Percentiles rank a stretch among this genome's conserved stretches.
These are phyloP conservation scores for Mugil cephalus DNA, from an alignment of 2,113 vertebrate species.

Conservation along the genomic window DNA sequence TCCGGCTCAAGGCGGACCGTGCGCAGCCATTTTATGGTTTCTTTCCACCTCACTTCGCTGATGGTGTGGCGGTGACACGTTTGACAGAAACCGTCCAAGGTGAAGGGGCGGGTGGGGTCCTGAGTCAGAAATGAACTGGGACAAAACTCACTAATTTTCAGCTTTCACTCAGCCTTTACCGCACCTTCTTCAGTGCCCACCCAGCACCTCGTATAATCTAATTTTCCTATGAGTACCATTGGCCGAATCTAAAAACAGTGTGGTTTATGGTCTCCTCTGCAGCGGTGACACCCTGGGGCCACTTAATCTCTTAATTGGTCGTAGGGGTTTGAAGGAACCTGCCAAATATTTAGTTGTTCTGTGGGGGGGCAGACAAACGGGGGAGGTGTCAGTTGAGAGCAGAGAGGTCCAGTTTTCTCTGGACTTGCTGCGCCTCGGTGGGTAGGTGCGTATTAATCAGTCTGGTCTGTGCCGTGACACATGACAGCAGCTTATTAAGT, in stretches of 20 bases:
- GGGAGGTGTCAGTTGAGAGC: constrained; percentile 57
- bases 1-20: constrained; percentile 73
- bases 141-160: constrained; percentile 39
- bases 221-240: constrained; percentile 18
- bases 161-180: constrained; percentile 39
- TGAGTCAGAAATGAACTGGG: constrained; percentile 28
- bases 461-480: constrained; percentile 42
- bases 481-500: constrained; percentile 37
- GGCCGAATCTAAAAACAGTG: constrained; percentile 24
- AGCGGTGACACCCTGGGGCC: constrained; percentile 43
- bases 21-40: constrained; percentile 74
- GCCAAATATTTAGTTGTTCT: constrained; percentile 65
- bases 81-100: constrained; percentile 75
- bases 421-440: constrained; percentile 33
- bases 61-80: constrained; percentile 73
- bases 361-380: constrained; percentile 51
- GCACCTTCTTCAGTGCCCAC: constrained; percentile 29
- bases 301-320: constrained; percentile 68
- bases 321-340: constrained; percentile 45
- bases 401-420: constrained; percentile 47
- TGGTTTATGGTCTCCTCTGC: constrained; percentile 35
- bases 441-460: constrained; percentile 31
- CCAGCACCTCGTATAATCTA: constrained; percentile 12
- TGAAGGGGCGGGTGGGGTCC: constrained; percentile 13
- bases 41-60: constrained; percentile 72